Evolutionary conservation across 2,797 vertebrate species (phyloP), one percentile per base, ranked within the genome.

Genomic region (Sardinella longiceps): DNA sequence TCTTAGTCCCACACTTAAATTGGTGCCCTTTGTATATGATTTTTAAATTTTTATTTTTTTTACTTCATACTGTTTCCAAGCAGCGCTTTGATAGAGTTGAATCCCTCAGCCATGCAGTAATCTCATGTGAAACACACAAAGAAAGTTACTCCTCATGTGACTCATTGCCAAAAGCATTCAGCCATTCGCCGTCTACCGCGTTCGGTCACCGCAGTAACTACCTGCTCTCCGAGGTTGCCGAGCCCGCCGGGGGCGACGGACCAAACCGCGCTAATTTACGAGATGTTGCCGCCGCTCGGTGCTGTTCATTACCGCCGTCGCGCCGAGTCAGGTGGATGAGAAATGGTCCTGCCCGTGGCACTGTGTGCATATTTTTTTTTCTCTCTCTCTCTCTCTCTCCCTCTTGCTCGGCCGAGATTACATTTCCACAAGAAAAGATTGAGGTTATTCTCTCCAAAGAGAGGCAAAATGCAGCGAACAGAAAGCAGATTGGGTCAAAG

Each of bases 341-440:
- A 51, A 82, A 94, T 93, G 91, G 60, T 92, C 92, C 86, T 7
- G 85, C 88, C 83, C 66, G 46, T 87, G 87, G 92, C 87, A 88
- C 85, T 15, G 48, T 51, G 30, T 81, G 45, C 46, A 53, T 81
- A 37, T 58, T 53, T 82, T 58, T 58, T 23, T n/a, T n/a, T n/a
- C n/a, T n/a, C n/a, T n/a, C n/a, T n/a, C n/a, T n/a, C n/a, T 28
- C 18, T 10, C 46, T 48, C 46, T 53, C n/a, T 28, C 18, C 46
- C 46, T 48, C 46, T 53, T 43, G 37, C 88, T 93, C 88, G 83
- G 90, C 86, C 91, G 89, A 91, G 88, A 92, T 92, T 89, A 87
- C 89, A 92, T 92, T 92, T 92, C 86, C 86, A 90, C 87, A 87
- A 91, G 88, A 89, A 89, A 88, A 90, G 89, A 89, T 90, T 83